These are phyloP conservation scores for Molossus alvarezi DNA, from an alignment of 2,797 vertebrate species.

Conservation along the genomic window DNA sequence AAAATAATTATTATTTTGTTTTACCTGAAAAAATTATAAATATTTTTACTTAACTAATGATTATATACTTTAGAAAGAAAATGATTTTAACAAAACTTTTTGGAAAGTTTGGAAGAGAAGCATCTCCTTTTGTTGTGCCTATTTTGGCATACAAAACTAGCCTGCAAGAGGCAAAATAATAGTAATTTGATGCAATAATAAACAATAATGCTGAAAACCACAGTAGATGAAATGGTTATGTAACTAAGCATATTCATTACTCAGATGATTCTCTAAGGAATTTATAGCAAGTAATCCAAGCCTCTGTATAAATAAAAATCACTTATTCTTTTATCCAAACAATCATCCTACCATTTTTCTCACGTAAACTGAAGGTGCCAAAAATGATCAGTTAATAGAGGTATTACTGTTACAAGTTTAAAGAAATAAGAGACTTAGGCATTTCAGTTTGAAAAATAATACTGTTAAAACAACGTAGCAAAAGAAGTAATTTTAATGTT, in stretches of 20 bases:
- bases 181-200: background rate
- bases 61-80: background rate
- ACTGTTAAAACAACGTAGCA: background rate
- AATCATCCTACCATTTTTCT: background rate
- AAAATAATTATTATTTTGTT: background rate
- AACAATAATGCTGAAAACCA: background rate
- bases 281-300: background rate
- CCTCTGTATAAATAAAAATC: background rate
- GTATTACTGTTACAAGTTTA: background rate
- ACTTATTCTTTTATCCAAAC: background rate
- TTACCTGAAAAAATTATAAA: background rate
- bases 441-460: background rate
- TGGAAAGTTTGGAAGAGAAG: background rate
- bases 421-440: background rate
- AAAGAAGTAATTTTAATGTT: conserved; percentile 5
- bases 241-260: background rate
- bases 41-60: background rate
- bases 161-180: background rate
- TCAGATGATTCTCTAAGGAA: background rate
- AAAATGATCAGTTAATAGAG: background rate
- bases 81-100: background rate
- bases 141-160: background rate
- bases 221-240: background rate
- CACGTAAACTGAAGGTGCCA: background rate
- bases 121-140: background rate